Evolutionary conservation across 2,113 vertebrate species (phyloP).

Genomic region (Aleadryas rufinucha): DNA sequence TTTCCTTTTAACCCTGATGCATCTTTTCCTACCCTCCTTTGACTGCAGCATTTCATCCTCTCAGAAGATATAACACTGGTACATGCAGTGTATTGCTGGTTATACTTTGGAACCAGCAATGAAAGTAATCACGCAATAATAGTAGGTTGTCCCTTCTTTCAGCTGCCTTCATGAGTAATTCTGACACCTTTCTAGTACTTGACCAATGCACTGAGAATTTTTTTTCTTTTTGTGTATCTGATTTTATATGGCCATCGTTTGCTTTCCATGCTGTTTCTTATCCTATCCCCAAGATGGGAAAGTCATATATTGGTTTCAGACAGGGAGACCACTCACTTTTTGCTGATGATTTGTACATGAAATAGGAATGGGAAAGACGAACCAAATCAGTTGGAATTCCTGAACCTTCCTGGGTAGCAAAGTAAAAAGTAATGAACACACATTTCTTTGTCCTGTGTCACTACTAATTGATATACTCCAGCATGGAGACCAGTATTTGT

Average conservation of each 20-base stretch:
- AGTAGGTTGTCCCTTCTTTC: neutral
- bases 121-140: neutral
- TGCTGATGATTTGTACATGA: neutral
- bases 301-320: neutral
- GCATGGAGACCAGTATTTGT: neutral
- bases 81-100: neutral
- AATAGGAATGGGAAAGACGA: neutral
- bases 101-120: neutral
- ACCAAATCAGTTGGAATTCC: neutral
- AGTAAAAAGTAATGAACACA: neutral
- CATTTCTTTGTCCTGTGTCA: neutral
- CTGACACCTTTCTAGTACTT: neutral
- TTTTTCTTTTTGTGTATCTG: neutral
- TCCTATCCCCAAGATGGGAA: neutral
- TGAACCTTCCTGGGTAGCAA: neutral
- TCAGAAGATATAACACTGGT: neutral
- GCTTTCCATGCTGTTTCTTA: neutral
- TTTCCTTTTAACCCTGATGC: neutral
- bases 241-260: neutral
- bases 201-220: neutral
- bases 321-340: neutral
- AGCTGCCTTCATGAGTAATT: neutral
- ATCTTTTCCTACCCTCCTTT: neutral
- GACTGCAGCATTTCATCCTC: neutral
- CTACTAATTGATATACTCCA: neutral